Conservation (phyloP, 2,888 invertebrate genomes). For the Holacanthella duospinosa region DNA sequence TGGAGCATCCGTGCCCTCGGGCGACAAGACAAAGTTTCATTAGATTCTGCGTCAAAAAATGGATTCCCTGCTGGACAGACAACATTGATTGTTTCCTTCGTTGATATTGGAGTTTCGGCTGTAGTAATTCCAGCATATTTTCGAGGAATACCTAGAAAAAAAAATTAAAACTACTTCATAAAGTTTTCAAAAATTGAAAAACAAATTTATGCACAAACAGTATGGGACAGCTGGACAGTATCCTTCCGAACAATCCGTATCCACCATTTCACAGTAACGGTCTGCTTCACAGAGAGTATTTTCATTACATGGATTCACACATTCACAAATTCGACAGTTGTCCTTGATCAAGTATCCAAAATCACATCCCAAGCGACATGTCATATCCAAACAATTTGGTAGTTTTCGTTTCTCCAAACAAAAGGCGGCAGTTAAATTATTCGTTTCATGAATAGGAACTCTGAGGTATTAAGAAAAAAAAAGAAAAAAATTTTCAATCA, state of each 20-base stretch:
- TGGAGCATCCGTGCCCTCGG: constrained; percentile 37
- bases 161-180: background rate
- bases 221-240: constrained; percentile 78
- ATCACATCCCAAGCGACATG: constrained; percentile 72
- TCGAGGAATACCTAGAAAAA: background rate
- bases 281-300: constrained; percentile 56
- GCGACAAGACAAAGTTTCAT: constrained; percentile 38
- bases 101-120: no score
- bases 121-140: background rate
- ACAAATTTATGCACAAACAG: constrained; percentile 46
- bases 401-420: constrained; percentile 47
- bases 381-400: constrained; percentile 58
- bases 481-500: no score
- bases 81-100: no score
- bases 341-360: constrained; percentile 63
- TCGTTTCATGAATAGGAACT: no score
- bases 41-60: constrained; percentile 35
- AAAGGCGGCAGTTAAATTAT: constrained; percentile 24
- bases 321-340: constrained; percentile 68
- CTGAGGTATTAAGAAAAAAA: no score
- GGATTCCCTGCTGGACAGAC: constrained; percentile 39
- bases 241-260: constrained; percentile 72
- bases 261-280: constrained; percentile 59
- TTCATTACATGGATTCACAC: constrained; percentile 66
- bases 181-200: background rate